These are phyloP conservation scores for Serrognathus titanus DNA, from an alignment of 2,888 invertebrate genomes.

Conservation along the genomic window DNA sequence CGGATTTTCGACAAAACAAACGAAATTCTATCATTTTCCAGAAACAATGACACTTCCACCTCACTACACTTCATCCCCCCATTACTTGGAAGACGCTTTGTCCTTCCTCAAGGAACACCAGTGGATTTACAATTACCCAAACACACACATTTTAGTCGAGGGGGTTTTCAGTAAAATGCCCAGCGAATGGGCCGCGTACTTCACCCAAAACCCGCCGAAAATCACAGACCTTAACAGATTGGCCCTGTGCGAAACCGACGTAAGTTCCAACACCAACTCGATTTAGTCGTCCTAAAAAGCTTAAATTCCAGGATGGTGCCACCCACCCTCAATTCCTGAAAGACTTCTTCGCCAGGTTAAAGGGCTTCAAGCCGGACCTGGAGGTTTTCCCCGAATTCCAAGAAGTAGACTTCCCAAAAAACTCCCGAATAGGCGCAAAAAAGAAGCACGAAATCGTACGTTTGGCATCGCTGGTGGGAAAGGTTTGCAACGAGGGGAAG, in stretches of 20 bases:
- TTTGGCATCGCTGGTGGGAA: constrained; percentile 56
- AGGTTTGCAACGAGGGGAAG: constrained; percentile 49
- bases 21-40: no score
- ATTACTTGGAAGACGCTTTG: constrained; percentile 57
- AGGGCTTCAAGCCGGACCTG: constrained; percentile 37
- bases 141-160: constrained; percentile 61
- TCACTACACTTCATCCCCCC: constrained; percentile 8
- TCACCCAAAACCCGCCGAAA: constrained; percentile 39
- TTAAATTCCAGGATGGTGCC: constrained; percentile 37
- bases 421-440: constrained; percentile 53
- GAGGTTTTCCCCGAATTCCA: constrained; percentile 4
- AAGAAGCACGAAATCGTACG: constrained; percentile 69
- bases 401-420: constrained; percentile 34
- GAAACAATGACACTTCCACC: constrained; percentile 23
- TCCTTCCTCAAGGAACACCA: constrained; percentile 58
- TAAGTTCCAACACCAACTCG: constrained; percentile 24
- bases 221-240: constrained; percentile 52
- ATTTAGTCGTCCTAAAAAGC: constrained; percentile 11
- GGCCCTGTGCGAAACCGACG: constrained; percentile 37
- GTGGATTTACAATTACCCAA: constrained; percentile 63
- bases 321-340: constrained; percentile 46
- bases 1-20: no score
- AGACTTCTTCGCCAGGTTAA: constrained; percentile 42
- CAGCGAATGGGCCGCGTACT: constrained; percentile 51
- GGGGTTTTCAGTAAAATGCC: constrained; percentile 57